Conservation (phyloP, 1,140 invertebrate genomes). For the Pachypsylla venusta region DNA sequence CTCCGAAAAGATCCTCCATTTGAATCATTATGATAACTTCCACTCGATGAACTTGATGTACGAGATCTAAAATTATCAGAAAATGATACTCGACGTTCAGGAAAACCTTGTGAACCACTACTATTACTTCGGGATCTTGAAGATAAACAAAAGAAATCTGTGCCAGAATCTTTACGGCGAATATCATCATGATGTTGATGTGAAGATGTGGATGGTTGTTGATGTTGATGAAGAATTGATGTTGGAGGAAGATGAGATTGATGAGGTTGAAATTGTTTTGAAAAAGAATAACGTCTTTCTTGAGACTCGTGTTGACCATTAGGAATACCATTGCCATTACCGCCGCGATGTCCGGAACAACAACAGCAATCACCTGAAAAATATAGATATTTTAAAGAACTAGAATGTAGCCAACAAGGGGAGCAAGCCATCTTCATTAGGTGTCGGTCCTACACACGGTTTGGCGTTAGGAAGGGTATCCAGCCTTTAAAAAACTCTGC, state of each 20-base stretch:
- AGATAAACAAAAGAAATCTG: conserved; percentile 12
- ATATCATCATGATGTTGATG: not conserved
- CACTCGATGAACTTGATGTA: conserved; percentile 15
- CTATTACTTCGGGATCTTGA: conserved; percentile 13
- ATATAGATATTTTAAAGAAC: too few relatives aligned
- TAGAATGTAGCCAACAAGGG: too few relatives aligned
- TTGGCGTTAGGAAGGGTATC: too few relatives aligned
- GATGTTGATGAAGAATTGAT: conserved; percentile 4
- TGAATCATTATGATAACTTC: conserved; percentile 3
- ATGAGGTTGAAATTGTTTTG: conserved; percentile 28
- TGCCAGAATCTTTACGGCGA: conserved; percentile 9
- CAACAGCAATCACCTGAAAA: conserved; percentile 15
- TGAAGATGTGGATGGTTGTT: not conserved
- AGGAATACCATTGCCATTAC: conserved; percentile 6
- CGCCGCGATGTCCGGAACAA: conserved; percentile 12
- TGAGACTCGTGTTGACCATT: not conserved
- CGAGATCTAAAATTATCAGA: conserved; percentile 12
- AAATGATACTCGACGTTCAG: conserved; percentile 15
- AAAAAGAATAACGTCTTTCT: conserved; percentile 29
- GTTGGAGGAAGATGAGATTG: conserved; percentile 3
- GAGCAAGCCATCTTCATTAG: too few relatives aligned
- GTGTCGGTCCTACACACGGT: too few relatives aligned
- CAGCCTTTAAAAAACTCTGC: too few relatives aligned
- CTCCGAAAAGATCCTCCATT: conserved; percentile 11
- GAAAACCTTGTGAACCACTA: conserved; percentile 5